Conservation (phyloP, 2,888 invertebrate genomes). For the Folsomia candida region DNA sequence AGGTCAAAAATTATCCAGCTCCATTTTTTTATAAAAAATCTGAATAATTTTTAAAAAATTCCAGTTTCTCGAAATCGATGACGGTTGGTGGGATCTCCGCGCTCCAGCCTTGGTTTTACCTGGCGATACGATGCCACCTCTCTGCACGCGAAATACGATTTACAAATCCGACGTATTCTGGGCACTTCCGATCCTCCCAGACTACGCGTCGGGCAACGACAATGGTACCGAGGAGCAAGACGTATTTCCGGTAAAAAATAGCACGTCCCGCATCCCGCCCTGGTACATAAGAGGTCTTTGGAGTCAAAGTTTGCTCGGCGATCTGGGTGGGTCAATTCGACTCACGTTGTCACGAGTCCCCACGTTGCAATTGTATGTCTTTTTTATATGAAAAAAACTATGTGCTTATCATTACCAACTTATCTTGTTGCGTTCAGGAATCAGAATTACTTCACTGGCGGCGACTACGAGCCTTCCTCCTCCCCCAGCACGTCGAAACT, state of each 20-base stretch:
- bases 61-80: constrained; percentile 52
- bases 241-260: neutral
- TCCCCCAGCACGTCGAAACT: constrained; percentile 43
- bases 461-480: constrained; percentile 35
- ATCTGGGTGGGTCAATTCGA: constrained; percentile 51
- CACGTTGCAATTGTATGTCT: constrained; percentile 35
- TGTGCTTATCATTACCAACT: neutral
- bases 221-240: neutral
- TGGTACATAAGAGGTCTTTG: constrained; percentile 51
- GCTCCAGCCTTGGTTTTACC: constrained; percentile 51
- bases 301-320: constrained; percentile 52
- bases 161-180: constrained; percentile 52
- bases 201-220: constrained; percentile 45
- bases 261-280: constrained; percentile 46
- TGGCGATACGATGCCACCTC: constrained; percentile 51
- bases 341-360: constrained; percentile 49
- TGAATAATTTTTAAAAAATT: too few relatives aligned
- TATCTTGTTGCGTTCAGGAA: constrained; percentile 29
- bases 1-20: too few relatives aligned
- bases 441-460: constrained; percentile 41
- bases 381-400: neutral
- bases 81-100: constrained; percentile 50
- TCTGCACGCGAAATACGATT: constrained; percentile 51
- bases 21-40: too few relatives aligned
- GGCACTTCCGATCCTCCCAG: constrained; percentile 51